A percentile compares a stretch with the other conserved stretches of the same genome.
Conservation (phyloP, 2,797 vertebrate genomes). For the Hydrolagus colliei region DNA sequence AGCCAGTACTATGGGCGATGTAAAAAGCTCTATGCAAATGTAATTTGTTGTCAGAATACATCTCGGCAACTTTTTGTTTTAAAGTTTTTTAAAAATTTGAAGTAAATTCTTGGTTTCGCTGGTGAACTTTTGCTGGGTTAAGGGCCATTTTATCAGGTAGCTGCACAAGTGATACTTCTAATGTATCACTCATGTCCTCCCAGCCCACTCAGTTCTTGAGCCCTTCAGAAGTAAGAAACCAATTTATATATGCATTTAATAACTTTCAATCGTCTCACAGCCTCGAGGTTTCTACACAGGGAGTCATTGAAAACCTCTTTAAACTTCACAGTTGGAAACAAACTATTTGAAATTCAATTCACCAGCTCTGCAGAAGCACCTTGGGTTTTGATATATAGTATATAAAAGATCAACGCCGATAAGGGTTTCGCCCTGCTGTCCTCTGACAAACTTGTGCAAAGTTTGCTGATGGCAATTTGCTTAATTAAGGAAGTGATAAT, state of each 20-base stretch:
- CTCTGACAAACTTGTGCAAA: background rate
- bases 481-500: background rate
- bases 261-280: background rate
- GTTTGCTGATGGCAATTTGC: no score
- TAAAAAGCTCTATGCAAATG: no score
- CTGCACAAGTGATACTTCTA: background rate
- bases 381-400: no score
- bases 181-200: background rate
- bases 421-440: background rate
- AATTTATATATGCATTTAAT: background rate
- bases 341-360: background rate
- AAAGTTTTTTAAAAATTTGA: no score
- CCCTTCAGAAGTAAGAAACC: background rate
- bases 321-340: background rate
- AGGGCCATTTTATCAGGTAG: background rate
- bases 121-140: no score
- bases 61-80: no score
- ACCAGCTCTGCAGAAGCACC: background rate
- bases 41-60: no score
- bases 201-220: background rate
- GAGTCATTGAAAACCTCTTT: background rate
- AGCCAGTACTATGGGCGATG: background rate
- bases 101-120: no score
- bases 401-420: no score
- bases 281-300: background rate